A percentile compares a stretch with the other conserved stretches of the same genome.
Evolutionary conservation across 2,113 vertebrate genomes (phyloP).

Genomic region (Cairina moschata): DNA sequence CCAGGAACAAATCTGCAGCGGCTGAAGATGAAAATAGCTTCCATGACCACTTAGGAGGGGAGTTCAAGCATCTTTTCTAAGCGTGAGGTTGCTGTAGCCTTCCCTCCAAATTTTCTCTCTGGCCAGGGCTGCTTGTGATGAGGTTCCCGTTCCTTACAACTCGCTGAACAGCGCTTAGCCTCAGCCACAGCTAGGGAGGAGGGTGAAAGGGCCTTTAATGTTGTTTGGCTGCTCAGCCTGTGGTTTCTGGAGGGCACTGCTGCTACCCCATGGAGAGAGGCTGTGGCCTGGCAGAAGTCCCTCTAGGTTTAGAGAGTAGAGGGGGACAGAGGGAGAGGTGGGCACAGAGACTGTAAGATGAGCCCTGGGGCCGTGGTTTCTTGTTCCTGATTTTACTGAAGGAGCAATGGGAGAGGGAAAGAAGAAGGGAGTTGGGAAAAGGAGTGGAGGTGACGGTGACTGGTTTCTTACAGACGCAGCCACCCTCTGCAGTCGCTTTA

Average conservation of each 20-base stretch:
- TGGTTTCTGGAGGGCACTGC: not conserved
- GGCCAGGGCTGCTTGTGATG: not conserved
- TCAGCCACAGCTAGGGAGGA: not conserved
- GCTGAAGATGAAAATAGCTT: slow-evolving; percentile 66
- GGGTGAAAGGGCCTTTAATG: not conserved
- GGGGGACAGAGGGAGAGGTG: not conserved
- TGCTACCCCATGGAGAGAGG: not conserved
- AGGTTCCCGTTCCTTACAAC: not conserved
- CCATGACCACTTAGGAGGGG: slow-evolving; percentile 12
- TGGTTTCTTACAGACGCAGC: not conserved
- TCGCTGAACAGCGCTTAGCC: not conserved
- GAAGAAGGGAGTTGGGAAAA: not conserved
- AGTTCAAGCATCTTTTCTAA: slow-evolving; percentile 46
- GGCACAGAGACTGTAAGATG: not conserved
- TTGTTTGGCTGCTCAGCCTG: not conserved
- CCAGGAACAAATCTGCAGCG: slow-evolving; percentile 55
- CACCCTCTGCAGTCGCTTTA: not conserved
- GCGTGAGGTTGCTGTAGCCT: not conserved
- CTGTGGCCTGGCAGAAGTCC: not conserved
- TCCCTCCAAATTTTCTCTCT: not conserved
- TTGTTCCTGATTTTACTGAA: not conserved
- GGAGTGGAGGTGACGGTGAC: not conserved
- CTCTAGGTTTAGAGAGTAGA: not conserved
- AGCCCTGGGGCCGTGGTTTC: not conserved
- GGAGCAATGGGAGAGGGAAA: not conserved